phyloP scores from a whole-genome alignment of 2,113 vertebrate species.

The Smithornis capensis region DNA sequence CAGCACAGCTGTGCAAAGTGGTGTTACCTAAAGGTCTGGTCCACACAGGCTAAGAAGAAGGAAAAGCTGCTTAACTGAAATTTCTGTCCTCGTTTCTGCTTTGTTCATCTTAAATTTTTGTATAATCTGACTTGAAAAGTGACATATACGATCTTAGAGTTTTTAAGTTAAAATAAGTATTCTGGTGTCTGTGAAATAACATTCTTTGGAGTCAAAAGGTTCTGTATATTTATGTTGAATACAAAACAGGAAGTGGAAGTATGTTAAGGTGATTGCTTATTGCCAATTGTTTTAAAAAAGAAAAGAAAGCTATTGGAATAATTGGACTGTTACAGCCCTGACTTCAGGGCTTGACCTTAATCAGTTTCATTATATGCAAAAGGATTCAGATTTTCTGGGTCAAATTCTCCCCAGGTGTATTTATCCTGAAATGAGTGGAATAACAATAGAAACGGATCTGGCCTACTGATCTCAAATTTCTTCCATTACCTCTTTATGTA shows the following conservation, averaged over 20 bases:
- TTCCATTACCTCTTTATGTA: not conserved
- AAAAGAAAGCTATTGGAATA: not conserved
- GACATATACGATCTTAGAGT: not conserved
- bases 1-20: not conserved
- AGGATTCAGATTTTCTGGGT: constrained; percentile 43
- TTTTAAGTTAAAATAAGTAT: not conserved
- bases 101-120: not conserved
- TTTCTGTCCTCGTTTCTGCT: not conserved
- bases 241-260: not conserved
- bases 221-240: not conserved
- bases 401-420: constrained; percentile 3
- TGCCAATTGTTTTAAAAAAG: not conserved
- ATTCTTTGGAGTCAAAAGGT: not conserved
- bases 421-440: not conserved
- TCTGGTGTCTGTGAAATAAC: not conserved
- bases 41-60: not conserved
- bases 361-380: constrained; percentile 40
- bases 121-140: not conserved
- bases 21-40: not conserved
- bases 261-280: not conserved
- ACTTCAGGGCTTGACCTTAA: constrained; percentile 19
- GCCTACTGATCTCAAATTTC: constrained; percentile 6
- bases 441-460: not conserved
- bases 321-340: not conserved
- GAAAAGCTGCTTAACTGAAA: not conserved